Percentiles rank a stretch among this genome's conserved stretches.
Evolutionary conservation across 2,888 invertebrate genomes (phyloP).

Genomic region (Eupithecia vulgata): DNA sequence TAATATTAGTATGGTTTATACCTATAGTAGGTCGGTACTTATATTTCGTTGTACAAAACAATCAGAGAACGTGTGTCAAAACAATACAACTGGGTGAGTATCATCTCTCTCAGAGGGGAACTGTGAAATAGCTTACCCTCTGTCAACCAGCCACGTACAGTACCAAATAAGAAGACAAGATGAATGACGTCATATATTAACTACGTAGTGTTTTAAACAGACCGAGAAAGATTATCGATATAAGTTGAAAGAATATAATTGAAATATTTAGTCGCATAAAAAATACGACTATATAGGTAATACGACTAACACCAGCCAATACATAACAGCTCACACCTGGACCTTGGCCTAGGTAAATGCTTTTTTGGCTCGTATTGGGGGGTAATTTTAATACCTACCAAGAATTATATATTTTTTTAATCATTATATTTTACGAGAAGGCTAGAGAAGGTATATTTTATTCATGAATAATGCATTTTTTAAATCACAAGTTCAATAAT

Average conservation of each 20-base stretch:
- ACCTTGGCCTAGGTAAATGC: neutral
- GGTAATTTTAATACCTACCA: neutral
- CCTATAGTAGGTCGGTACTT: neutral
- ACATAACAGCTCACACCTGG: neutral
- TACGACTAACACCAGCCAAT: neutral
- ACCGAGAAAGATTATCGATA: neutral
- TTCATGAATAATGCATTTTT: neutral
- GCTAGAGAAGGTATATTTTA: too few relatives aligned
- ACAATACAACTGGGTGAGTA: neutral
- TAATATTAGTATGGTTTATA: too few relatives aligned
- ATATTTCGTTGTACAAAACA: too few relatives aligned
- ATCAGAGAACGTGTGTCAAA: neutral
- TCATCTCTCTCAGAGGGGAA: neutral
- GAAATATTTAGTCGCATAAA: neutral
- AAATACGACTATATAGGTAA: too few relatives aligned
- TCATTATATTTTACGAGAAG: neutral
- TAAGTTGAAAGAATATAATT: neutral
- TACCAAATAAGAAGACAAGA: conserved; percentile 31
- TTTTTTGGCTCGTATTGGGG: neutral
- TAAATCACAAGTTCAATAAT: neutral
- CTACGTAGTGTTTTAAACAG: neutral
- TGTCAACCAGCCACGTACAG: conserved; percentile 16
- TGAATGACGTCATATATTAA: conserved; percentile 33
- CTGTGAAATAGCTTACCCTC: conserved; percentile 9
- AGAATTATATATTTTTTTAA: neutral